Base-by-base conservation (phyloP, 1,140 invertebrate species). In the Drosophila ironensis region DNA sequence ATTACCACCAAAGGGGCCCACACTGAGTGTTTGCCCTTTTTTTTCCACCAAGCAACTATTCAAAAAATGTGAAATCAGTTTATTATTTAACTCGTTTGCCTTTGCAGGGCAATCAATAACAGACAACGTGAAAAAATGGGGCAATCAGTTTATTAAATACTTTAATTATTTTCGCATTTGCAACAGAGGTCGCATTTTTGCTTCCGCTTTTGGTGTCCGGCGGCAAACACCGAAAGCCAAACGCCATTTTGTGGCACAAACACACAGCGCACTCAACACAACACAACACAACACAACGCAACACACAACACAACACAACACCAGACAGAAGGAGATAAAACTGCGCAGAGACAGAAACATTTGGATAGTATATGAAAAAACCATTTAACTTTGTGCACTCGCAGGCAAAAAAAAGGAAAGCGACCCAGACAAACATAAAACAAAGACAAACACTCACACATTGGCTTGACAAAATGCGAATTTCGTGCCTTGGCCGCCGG, bases 381-480 rank as follows among this genome's bases (percentile, higher is more conserved):
- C 14, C 46, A 72, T 73, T 73, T 73, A 67, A 73, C 71, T 73
- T 53, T 60, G 52, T 60, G 47, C 61, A 73, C 30, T 68, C 11
- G 41, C 60, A 59, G 45, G 40, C 50, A 57, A 72, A 57, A 40
- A 44, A 66, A 37, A 66, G 24, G 16, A 37, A 38, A 28, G 37
- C 37, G 24, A n/a, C 48, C 38, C 38, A 28, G 33, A 9, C 27
- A 38, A 27, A 51, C 45, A 50, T 52, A 57, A 57, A 57, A 28
- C 46, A 52, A 38, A 51, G 45, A 16, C 22, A 25, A 56, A 22
- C 33, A 46, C 33, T 14, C 22, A 25, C 45, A 70, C 45, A 28
- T 30, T 7, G 12, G 19, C 46, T 19, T 27, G 16, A 66, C 48
- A 35, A 47, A 66, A 68, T 47, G 61, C 2, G 42, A 45, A 60